Evolutionary conservation across 2,797 vertebrate species (phyloP).

Genomic region (Manis javanica): DNA sequence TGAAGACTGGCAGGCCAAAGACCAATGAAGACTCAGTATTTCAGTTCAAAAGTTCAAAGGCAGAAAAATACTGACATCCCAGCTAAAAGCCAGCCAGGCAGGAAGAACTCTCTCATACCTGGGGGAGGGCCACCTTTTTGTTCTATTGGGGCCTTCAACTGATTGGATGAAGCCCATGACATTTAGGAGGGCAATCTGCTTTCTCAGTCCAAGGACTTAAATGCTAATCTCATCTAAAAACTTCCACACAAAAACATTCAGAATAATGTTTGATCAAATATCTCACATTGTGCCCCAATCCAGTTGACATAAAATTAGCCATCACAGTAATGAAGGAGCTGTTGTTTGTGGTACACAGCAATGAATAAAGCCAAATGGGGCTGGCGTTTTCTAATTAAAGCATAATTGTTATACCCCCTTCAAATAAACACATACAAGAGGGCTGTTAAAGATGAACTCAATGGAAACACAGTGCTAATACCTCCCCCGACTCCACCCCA

Average conservation of each 20-base stretch:
- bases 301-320: not conserved
- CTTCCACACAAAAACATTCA: not conserved
- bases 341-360: conserved; percentile 44
- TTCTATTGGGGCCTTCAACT: not conserved
- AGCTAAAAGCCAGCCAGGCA: not conserved
- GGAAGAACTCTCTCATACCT: not conserved
- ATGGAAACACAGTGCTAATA: not conserved
- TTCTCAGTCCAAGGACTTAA: not conserved
- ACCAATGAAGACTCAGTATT: not conserved
- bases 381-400: conserved; percentile 9
- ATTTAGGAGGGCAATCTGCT: not conserved
- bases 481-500: accelerated
- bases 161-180: not conserved
- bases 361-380: conserved; percentile 55
- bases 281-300: not conserved
- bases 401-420: not conserved
- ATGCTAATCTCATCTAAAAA: not conserved
- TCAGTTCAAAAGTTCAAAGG: not conserved
- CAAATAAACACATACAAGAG: not conserved
- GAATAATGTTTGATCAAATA: not conserved
- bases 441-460: not conserved
- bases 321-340: conserved; percentile 16
- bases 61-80: not conserved
- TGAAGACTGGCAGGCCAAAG: not conserved
- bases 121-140: not conserved